phyloP scores from a whole-genome alignment of 2,113 vertebrate species.

The Cinclus cinclus region DNA sequence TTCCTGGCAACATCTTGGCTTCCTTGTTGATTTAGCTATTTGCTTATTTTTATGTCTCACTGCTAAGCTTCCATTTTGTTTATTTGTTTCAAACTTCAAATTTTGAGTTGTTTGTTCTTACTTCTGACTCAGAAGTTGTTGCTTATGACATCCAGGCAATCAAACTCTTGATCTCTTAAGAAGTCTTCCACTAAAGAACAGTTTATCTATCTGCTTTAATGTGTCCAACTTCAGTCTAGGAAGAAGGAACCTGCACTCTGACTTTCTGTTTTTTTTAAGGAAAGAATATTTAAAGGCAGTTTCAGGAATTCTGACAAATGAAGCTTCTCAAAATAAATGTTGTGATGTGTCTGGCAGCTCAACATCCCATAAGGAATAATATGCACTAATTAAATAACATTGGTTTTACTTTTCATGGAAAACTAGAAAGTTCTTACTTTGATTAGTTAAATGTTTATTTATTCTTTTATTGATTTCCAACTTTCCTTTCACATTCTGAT shows the following conservation, averaged over 20 bases:
- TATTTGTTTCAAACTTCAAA: not conserved
- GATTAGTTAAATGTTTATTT: not conserved
- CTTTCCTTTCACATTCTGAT: not conserved
- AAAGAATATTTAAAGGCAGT: not conserved
- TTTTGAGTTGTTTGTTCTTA: not conserved
- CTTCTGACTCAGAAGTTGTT: not conserved
- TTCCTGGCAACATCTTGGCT: not conserved
- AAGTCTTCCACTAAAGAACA: fast-evolving
- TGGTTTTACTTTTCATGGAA: not conserved
- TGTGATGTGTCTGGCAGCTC: not conserved
- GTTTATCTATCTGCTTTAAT: not conserved
- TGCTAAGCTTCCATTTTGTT: not conserved
- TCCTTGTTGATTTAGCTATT: not conserved
- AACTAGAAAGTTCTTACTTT: not conserved
- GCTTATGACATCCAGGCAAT: not conserved
- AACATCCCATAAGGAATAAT: not conserved
- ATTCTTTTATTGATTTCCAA: not conserved
- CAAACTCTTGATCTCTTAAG: not conserved
- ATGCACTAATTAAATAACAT: not conserved
- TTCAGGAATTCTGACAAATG: not conserved
- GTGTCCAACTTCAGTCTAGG: not conserved
- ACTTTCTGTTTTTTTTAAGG: not conserved
- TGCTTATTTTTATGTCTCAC: not conserved
- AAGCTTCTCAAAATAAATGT: slow-evolving; percentile 6
- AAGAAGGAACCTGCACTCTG: not conserved